Conservation (phyloP, 2,888 invertebrate genomes). For the Poecilobothrus nobilitatus region DNA sequence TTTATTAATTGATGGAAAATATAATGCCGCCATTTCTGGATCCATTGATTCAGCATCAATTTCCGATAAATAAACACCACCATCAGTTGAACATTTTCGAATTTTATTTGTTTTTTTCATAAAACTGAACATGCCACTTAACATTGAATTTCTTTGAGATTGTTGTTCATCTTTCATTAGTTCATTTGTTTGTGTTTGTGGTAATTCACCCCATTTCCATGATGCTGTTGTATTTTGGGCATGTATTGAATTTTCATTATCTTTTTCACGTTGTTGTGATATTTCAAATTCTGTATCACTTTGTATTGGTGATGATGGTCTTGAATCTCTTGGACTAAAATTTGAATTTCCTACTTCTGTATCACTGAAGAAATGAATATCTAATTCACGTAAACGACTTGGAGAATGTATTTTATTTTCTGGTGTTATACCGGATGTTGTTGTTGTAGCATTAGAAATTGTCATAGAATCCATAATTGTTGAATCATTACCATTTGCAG, state of each 20-base stretch:
- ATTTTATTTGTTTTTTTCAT: conserved; percentile 68
- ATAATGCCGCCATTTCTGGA: conserved; percentile 82
- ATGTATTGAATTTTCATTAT: conserved; percentile 30
- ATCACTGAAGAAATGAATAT: conserved; percentile 88
- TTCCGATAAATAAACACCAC: conserved; percentile 85
- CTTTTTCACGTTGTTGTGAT: conserved; percentile 43
- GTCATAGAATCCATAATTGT: conserved; percentile 11
- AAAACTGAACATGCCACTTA: conserved; percentile 87
- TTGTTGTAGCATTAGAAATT: conserved; percentile 18
- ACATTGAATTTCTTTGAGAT: conserved; percentile 56
- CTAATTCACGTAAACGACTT: conserved; percentile 49
- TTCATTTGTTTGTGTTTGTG: conserved; percentile 41
- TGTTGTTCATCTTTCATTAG: conserved; percentile 33
- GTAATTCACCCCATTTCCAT: conserved; percentile 88
- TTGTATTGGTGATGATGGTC: conserved; percentile 77
- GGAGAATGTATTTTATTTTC: conserved; percentile 33
- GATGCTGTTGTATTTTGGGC: conserved; percentile 45
- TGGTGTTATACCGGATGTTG: conserved; percentile 35
- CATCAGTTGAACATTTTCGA: conserved; percentile 46
- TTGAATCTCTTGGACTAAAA: conserved; percentile 47
- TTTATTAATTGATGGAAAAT: conserved; percentile 57
- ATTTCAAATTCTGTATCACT: conserved; percentile 92
- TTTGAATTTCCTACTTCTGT: conserved; percentile 71
- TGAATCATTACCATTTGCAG: conserved; percentile 30
- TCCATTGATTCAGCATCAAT: conserved; percentile 75